Evolutionary conservation across 2,797 vertebrate genomes (phyloP).

Genomic region (Phataginus tetradactyla): DNA sequence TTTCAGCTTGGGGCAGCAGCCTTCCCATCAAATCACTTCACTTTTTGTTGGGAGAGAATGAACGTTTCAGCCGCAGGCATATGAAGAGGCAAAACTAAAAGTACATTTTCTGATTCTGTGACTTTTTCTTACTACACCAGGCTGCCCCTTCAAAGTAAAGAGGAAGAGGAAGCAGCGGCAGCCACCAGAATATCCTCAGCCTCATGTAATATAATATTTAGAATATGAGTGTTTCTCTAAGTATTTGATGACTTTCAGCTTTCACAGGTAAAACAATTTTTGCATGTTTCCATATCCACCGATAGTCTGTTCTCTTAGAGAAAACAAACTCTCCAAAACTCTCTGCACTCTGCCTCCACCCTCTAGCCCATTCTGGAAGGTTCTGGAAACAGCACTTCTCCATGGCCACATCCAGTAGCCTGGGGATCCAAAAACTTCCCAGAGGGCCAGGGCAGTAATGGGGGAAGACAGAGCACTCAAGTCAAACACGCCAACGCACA

Average conservation of each 20-base stretch:
- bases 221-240: neutral
- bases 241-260: neutral
- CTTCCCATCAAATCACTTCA: neutral
- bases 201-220: neutral
- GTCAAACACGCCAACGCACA: neutral
- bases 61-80: neutral
- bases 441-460: neutral
- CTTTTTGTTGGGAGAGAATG: neutral
- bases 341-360: neutral
- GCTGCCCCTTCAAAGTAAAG: neutral
- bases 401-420: neutral
- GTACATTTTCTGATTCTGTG: neutral
- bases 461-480: neutral
- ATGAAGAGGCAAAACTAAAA: neutral
- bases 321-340: slow-evolving; percentile 21
- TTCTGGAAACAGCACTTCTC: neutral
- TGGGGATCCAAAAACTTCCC: neutral
- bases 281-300: neutral
- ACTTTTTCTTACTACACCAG: neutral
- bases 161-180: neutral
- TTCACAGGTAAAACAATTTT: neutral
- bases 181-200: neutral
- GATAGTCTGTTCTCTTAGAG: neutral
- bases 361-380: neutral
- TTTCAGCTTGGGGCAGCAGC: accelerated